Evolutionary conservation across 92 coral and sea anemone genomes (phyloP), one percentile per base, ranked within the genome.

Genomic region (Umimayanthus chanpuru): DNA sequence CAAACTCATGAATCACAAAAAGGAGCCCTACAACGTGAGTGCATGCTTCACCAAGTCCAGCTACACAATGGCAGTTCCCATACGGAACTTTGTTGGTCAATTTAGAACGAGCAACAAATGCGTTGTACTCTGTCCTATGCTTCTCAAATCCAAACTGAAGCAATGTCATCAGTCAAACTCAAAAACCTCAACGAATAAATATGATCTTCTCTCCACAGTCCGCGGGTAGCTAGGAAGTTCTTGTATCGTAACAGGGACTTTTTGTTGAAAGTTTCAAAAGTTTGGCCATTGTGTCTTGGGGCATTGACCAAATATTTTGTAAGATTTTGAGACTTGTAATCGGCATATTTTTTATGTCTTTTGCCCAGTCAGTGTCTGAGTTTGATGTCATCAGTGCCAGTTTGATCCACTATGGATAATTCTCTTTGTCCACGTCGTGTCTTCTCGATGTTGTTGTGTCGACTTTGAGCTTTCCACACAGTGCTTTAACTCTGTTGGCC

Each of bases 131-230:
- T 61, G 87, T 80, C 50, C 90, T 50, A 41, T 80, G n/a, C 30
- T 88, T 88, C 58, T 88, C 90, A 53, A 80, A 88, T 23, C 90
- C 90, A 81, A 16, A 88, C 86, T 4, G 68, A 75, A 26, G 76
- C 87, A 28, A 88, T 30, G n/a, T 70, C 72, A n/a, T 73, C 80
- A 39, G 28, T 44, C 74, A 81, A 81, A 21, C 65, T 85, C 56
- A 80, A 74, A 56, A 30, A 88, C 65, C 40, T 65, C 76, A 88
- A 53, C 15, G 87, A 81, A 68, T 81, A 36, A 44, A 81, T 88
- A 56, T 68, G 90, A 16, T 73, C 90, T 74, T 88, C 90, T 88
- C 76, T 88, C 90, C 90, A 88, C 28, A 80, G 90, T 26, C 90
- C n/a, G n/a, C n/a, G n/a, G 53, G 43, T 88, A 88, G 76, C 87